Evolutionary conservation across 2,113 vertebrate species (phyloP), one percentile per base, ranked within the genome.

Genomic region (Corydoras sp.): DNA sequence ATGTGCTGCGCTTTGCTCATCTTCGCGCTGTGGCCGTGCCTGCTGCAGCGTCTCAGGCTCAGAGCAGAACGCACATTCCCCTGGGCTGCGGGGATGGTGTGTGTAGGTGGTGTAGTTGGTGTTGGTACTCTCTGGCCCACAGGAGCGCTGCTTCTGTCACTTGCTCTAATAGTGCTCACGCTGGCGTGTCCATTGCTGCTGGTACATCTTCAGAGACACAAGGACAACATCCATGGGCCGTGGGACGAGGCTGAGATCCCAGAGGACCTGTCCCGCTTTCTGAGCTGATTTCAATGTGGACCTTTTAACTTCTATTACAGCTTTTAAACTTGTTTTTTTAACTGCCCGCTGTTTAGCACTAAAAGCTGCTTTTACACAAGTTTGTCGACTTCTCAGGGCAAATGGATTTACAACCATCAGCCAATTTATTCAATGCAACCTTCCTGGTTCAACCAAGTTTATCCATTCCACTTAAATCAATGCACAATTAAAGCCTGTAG

Each of bases 201-300:
- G 43, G 90, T 98, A 62, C 83, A 83, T 51, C 81, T 97, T 18
- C 97, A 99, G 85, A 90, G 91, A 71, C 93, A 94, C 80, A 98
- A 99, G 80, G 95, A 99, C 87, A 99, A 98, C 81, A 98, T 99
- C 73, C 93, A 98, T 0, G 97, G 97, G 7, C 96, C 97, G 0
- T 99, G 97, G 97, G 97, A 99, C 0, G 97, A 99, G 83, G 97
- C 97, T 0, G 95, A 97, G 82, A 99, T 99, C 82, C 93, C 90
- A 7, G 97, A 99, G 80, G 97, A 98, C 74, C 87, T 98, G 35
- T 92, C 90, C 66, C 87, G 79, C 75, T 94, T 97, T 79, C 87
- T 93, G 53, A 78, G 75, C 5, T 88, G 43, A 85, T 9, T 29
- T 6, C 31, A 14, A 30, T 9, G 24, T 48, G 24, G 8, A 65